Evolutionary conservation across 2,888 invertebrate species (phyloP), one percentile per base, ranked within the genome.

Genomic region (Drosophila macrospina): DNA sequence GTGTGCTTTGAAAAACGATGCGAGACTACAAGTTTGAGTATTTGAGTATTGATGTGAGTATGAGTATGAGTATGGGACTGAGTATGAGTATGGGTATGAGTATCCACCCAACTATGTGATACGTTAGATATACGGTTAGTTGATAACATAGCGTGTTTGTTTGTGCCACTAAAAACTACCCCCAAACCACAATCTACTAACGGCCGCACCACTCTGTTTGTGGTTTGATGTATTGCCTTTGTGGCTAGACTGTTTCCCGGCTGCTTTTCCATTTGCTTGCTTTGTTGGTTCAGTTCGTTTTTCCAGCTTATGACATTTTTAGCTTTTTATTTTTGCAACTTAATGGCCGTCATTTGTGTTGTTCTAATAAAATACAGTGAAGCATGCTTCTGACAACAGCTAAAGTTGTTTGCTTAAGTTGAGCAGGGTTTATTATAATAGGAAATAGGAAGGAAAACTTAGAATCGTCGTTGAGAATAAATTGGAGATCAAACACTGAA

Each of bases 301-400:
- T 10, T 2, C 34, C 24, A 20, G 59, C 63, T 74, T 74, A 69
- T 74, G 75, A 65, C 70, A 75, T 61, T 70, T 62, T 64, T 24
- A 47, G 60, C 52, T 54, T 30, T 20, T 20, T 32, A 32, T 32
- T 34, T 67, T 67, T 61, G 48, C 63, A 50, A 65, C 57, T 64
- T 65, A 75, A 77, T 75, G 75, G 57, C 28, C 34, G 24, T 45
- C 73, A 77, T 64, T 61, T 72, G 60, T 41, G 65, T 36, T 51
- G 45, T 20, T 15, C 45, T 55, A 65, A 76, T 66, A 36, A 62
- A 62, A 30, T 50, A 74, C 77, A 74, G 74, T 74, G 16, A 26
- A 5, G 13, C 39, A 41, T 47, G 3, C 2, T 20, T 3, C 20
- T 3, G 20, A 20, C 20, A 3, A 20, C 20, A 20, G n/a, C n/a